phyloP scores from a whole-genome alignment of 30 jellyfish, hydroid and myxozoan species.

The Catostylus mosaicus region DNA sequence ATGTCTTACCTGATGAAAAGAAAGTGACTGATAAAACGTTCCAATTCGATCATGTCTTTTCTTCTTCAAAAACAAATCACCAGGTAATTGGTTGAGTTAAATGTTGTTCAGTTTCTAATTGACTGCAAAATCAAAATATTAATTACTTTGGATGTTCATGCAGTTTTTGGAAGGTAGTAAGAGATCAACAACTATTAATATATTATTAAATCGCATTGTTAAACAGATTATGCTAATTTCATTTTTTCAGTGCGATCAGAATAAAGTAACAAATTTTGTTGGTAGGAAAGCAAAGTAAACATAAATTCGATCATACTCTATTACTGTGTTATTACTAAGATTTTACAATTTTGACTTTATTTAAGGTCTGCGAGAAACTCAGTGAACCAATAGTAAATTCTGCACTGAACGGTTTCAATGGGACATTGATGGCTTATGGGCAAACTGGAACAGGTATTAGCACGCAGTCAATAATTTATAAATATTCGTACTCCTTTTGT shows the following conservation, averaged over 20 bases:
- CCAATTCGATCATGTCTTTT: constrained; percentile 95
- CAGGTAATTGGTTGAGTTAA: constrained; percentile 53
- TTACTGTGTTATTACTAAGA: too few relatives aligned
- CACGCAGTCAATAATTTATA: neutral
- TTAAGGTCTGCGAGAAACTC: constrained; percentile 73
- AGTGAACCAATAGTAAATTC: constrained; percentile 83
- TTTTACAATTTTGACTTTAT: too few relatives aligned
- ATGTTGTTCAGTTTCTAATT: neutral
- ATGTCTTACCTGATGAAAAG: constrained; percentile 27
- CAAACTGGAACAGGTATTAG: constrained; percentile 95
- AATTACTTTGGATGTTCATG: too few relatives aligned
- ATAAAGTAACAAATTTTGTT: too few relatives aligned
- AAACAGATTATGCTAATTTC: too few relatives aligned
- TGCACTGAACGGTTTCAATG: constrained; percentile 89
- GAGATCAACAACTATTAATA: too few relatives aligned
- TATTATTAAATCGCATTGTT: too few relatives aligned
- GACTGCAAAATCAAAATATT: neutral
- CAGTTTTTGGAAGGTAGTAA: too few relatives aligned
- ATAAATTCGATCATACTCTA: too few relatives aligned
- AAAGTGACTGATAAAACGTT: constrained; percentile 66
- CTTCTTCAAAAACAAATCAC: constrained; percentile 76
- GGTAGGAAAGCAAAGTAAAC: too few relatives aligned
- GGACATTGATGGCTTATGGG: constrained; percentile 95
- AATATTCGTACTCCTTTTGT: neutral
- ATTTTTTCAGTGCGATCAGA: neutral